phyloP scores from a whole-genome alignment of 2,113 vertebrate genomes.

The Brachyistius frenatus region DNA sequence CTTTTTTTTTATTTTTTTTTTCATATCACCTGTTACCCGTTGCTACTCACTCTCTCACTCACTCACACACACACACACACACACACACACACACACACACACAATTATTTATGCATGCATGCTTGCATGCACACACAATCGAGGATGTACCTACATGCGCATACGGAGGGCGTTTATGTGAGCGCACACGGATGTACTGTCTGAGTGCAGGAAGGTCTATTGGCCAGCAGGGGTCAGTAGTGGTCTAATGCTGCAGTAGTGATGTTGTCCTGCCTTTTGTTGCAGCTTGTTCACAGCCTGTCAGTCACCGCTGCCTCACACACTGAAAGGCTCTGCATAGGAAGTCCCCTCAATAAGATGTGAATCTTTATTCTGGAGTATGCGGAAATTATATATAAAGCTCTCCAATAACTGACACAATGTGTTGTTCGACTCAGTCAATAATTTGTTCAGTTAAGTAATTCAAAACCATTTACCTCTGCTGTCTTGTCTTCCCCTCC shows the following conservation, averaged over 20 bases:
- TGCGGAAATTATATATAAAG: background rate
- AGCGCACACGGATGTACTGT: too few relatives aligned
- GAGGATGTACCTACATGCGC: background rate
- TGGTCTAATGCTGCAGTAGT: constrained; percentile 63
- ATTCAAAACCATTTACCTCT: constrained; percentile 5
- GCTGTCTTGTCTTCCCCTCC: background rate
- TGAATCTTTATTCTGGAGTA: background rate
- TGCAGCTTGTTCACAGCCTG: constrained; percentile 53
- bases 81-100: constrained; percentile 10
- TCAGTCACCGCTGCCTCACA: constrained; percentile 53
- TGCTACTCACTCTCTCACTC: background rate
- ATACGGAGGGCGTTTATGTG: too few relatives aligned
- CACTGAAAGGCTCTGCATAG: constrained; percentile 37
- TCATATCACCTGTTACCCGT: constrained; percentile 59
- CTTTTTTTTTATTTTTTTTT: background rate
- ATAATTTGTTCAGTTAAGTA: constrained; percentile 27
- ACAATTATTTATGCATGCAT: background rate
- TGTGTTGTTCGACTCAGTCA: constrained; percentile 10
- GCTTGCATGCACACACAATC: constrained; percentile 26
- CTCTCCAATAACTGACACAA: background rate
- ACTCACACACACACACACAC: constrained; percentile 13
- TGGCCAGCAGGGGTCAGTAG: constrained; percentile 84
- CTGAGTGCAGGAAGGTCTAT: constrained; percentile 30
- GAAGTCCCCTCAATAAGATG: constrained; percentile 31
- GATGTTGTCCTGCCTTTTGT: constrained; percentile 16